Percentiles rank a stretch among this genome's conserved stretches.
These are phyloP conservation scores for Coecobrya sp. DNA, from an alignment of 2,888 invertebrate genomes.

Conservation along the genomic window DNA sequence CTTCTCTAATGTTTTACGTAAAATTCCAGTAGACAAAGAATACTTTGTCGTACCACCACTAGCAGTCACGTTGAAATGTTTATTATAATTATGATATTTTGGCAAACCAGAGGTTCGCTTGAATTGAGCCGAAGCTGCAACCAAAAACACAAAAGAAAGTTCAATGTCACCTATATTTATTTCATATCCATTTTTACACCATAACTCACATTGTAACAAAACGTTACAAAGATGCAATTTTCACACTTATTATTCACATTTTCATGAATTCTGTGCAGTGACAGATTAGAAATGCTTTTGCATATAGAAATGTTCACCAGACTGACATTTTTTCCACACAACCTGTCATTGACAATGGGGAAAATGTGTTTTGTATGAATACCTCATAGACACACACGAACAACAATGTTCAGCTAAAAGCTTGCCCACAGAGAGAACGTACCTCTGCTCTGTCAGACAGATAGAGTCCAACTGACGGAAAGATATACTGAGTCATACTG, in stretches of 20 bases:
- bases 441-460: constrained; percentile 74
- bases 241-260: background rate
- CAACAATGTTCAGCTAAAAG: background rate
- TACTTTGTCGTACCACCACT: background rate
- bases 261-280: too few species aligned
- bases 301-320: too few species aligned
- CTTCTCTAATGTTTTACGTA: background rate
- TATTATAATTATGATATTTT: background rate
- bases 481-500: constrained; percentile 74
- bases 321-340: background rate
- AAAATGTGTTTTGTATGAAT: background rate
- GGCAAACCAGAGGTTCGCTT: background rate
- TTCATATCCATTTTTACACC: background rate
- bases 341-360: background rate
- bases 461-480: constrained; percentile 70
- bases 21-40: background rate
- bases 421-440: constrained; percentile 11
- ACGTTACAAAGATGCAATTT: background rate
- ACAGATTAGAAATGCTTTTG: too few species aligned
- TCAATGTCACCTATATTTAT: constrained; percentile 36
- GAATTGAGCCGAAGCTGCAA: constrained; percentile 15
- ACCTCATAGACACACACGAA: background rate
- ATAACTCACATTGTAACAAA: background rate
- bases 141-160: constrained; percentile 5
- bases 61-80: background rate